Conservation (phyloP, 1,140 invertebrate genomes). For the Bombus pyrosoma region DNA sequence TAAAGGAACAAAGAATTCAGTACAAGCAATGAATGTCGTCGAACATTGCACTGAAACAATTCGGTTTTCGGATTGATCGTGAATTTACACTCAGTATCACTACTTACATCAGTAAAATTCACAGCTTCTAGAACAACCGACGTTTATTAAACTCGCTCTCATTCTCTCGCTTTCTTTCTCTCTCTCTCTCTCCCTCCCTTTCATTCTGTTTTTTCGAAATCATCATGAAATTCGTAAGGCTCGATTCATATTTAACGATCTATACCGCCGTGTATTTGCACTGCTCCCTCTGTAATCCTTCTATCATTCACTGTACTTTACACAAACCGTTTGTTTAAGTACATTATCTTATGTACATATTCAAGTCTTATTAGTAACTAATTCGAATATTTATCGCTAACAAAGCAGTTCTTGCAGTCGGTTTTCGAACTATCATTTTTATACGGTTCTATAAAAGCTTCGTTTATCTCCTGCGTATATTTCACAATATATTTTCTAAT, state of each 20-base stretch:
- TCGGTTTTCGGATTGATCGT: neutral
- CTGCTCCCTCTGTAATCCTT: neutral
- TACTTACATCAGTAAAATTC: constrained; percentile 30
- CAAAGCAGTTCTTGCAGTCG: neutral
- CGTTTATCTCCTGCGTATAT: neutral
- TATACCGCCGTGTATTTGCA: neutral
- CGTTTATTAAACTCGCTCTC: neutral
- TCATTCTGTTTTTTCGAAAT: neutral
- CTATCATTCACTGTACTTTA: neutral
- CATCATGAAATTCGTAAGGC: constrained; percentile 6
- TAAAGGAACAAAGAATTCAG: constrained; percentile 29
- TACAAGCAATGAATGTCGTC: constrained; percentile 31
- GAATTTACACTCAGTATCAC: constrained; percentile 14
- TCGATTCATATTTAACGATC: neutral
- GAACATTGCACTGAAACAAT: constrained; percentile 18
- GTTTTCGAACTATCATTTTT: neutral
- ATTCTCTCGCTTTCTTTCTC: constrained; percentile 11
- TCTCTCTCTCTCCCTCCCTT: neutral
- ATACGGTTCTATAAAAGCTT: neutral
- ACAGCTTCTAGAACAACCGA: constrained; percentile 38
- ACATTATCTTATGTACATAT: constrained; percentile 18
- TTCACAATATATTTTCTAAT: neutral
- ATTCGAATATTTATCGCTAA: constrained; percentile 1
- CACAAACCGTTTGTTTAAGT: constrained; percentile 17
- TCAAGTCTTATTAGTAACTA: neutral